Percentiles rank a stretch among this genome's conserved stretches.
These are phyloP conservation scores for Pediacus dermestoides DNA, from an alignment of 2,888 invertebrate genomes.

Conservation along the genomic window DNA sequence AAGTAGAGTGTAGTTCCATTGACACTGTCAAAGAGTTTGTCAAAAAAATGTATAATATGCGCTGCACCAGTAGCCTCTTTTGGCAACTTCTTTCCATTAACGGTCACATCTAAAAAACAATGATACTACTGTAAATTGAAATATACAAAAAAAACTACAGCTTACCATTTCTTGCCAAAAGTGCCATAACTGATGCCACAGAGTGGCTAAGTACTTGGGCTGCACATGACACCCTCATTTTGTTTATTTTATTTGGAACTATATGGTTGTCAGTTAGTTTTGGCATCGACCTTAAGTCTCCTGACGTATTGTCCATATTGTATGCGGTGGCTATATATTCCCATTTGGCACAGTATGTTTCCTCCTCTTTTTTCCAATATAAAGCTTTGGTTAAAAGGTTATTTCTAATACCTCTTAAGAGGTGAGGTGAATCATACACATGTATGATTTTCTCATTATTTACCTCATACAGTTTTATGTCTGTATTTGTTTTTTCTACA, in stretches of 20 bases:
- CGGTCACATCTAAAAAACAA: not conserved
- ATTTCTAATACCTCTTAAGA: not conserved
- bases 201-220: conserved; percentile 16
- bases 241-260: conserved; percentile 10
- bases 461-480: no score
- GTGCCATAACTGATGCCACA: conserved; percentile 10
- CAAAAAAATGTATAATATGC: no score
- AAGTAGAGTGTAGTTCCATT: conserved; percentile 2
- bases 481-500: no score
- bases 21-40: conserved; percentile 13
- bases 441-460: not conserved
- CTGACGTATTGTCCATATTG: not conserved
- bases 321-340: not conserved
- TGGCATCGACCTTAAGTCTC: not conserved
- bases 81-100: no score
- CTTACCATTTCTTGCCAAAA: conserved; percentile 4
- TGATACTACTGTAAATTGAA: not conserved
- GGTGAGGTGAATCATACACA: conserved; percentile 1
- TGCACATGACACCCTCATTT: conserved; percentile 17
- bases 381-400: not conserved
- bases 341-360: not conserved
- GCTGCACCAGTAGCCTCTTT: no score
- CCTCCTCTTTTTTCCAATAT: conserved; percentile 1
- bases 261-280: conserved; percentile 1
- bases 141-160: no score